These are phyloP conservation scores for Argyrosomus regius DNA, from an alignment of 2,797 vertebrate species.

Conservation along the genomic window DNA sequence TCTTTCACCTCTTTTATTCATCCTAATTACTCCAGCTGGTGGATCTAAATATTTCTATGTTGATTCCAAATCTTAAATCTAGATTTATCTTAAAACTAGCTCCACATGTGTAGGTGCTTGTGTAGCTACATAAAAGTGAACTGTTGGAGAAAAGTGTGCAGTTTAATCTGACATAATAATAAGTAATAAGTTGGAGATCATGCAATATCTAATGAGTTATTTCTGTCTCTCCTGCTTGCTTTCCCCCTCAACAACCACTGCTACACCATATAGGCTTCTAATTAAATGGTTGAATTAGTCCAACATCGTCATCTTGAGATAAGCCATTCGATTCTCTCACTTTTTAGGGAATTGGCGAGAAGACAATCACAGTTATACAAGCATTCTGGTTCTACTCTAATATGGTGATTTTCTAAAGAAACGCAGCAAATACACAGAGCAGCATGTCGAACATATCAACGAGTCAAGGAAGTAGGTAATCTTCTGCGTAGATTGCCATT, in stretches of 20 bases:
- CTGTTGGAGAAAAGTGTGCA: slow-evolving; percentile 9
- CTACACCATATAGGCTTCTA: slow-evolving; percentile 51
- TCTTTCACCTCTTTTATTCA: not conserved
- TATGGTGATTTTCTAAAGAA: slow-evolving; percentile 17
- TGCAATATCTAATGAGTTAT: slow-evolving; percentile 36
- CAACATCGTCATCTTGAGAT: slow-evolving; percentile 62
- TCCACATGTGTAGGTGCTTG: not conserved
- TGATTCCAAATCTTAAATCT: not conserved
- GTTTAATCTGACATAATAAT: slow-evolving; percentile 35
- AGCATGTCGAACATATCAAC: slow-evolving; percentile 28
- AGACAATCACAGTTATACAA: slow-evolving; percentile 27
- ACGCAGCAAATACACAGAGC: slow-evolving; percentile 5
- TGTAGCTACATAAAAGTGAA: slow-evolving; percentile 11
- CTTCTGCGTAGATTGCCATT: slow-evolving; percentile 33
- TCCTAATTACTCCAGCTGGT: slow-evolving; percentile 11
- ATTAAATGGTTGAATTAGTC: slow-evolving; percentile 76
- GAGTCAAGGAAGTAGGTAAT: slow-evolving; percentile 29
- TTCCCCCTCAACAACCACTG: slow-evolving; percentile 8
- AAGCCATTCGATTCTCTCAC: slow-evolving; percentile 46
- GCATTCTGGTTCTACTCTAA: slow-evolving; percentile 2
- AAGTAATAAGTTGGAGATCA: slow-evolving; percentile 7
- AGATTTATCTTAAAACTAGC: not conserved
- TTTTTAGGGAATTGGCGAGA: slow-evolving; percentile 49
- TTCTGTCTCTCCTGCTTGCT: slow-evolving; percentile 27
- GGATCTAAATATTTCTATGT: slow-evolving; percentile 22